Conservation (phyloP, 2,113 vertebrate genomes). For the Shinisaurus crocodilurus region DNA sequence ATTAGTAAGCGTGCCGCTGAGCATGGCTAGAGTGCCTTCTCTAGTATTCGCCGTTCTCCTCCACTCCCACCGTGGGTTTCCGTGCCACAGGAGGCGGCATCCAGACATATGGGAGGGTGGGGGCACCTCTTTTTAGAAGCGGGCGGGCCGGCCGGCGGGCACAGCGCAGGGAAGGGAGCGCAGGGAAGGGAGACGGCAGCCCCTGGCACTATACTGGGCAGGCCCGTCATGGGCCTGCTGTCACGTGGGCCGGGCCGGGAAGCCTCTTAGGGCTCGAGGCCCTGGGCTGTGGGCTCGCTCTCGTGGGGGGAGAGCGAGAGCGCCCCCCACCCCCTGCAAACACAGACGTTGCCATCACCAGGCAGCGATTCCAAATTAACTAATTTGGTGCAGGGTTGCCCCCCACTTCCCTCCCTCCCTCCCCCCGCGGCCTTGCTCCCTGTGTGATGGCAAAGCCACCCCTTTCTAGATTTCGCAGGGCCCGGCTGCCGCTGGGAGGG, state of each 20-base stretch:
- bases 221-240: not conserved
- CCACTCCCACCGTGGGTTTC: not conserved
- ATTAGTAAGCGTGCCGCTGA: not conserved
- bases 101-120: not conserved
- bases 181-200: no score
- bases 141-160: no score
- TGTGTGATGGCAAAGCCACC: no score
- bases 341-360: not conserved
- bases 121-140: rapidly evolving
- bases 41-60: not conserved
- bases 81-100: not conserved
- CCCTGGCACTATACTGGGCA: not conserved
- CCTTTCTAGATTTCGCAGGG: no score
- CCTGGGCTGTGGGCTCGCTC: no score
- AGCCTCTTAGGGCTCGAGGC: not conserved
- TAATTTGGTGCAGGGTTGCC: not conserved
- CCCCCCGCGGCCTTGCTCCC: not conserved
- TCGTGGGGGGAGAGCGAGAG: no score
- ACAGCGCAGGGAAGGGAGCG: no score
- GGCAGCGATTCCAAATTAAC: not conserved
- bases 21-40: not conserved
- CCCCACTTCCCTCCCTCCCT: not conserved
- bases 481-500: no score
- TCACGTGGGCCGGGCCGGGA: no score
- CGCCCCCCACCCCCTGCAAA: no score